Evolutionary conservation across 92 coral and sea anemone species (phyloP), one percentile per base, ranked within the genome.

Genomic region (Epizoanthus stellaris): DNA sequence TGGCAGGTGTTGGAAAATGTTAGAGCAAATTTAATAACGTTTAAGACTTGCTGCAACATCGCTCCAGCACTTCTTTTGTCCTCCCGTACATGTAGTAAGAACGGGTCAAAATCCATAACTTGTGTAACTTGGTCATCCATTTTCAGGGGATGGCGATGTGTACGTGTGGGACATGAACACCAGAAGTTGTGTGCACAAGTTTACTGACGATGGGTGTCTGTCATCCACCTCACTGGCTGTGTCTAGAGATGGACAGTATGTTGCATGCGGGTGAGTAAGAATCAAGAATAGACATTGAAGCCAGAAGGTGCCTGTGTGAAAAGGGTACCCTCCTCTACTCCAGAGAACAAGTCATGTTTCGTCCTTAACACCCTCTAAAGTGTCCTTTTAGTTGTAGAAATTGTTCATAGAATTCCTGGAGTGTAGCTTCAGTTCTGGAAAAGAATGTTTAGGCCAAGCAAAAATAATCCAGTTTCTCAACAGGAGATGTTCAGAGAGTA

Each of bases 121-220:
- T 68, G 45, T 43, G 16, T 65, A 5, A 45, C 17, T 23, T 42
- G 21, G 11, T 17, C 12, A 40, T 13, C 54, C 39, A 3, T 6
- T 17, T 36, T 10, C 76, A 97, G 99, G 90, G 85, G 99, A 97
- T 77, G 98, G 99, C 36, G 99, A 97, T 67, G 98, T 97, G 75
- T 97, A 94, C 58, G 87, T 97, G 68, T 97, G 99, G 99, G 94
- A 97, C 85, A 93, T 97, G 91, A 86, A 88, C 74, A 87, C 98
- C 6, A 88, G 95, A 59, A 89, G 90, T 76, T 97, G 99, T 88
- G 86, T 97, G 49, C 99, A 97, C 82, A 97, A 97, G 89, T 97
- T 97, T 73, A 88, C 88, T 53, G 99, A 97, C 73, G 98, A 97
- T 59, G 99, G 99, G 5, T 97, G 98, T 80, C 85, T 97, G 43